Conservation (phyloP, 1,140 invertebrate species). For the Oedothorax gibbosus region DNA sequence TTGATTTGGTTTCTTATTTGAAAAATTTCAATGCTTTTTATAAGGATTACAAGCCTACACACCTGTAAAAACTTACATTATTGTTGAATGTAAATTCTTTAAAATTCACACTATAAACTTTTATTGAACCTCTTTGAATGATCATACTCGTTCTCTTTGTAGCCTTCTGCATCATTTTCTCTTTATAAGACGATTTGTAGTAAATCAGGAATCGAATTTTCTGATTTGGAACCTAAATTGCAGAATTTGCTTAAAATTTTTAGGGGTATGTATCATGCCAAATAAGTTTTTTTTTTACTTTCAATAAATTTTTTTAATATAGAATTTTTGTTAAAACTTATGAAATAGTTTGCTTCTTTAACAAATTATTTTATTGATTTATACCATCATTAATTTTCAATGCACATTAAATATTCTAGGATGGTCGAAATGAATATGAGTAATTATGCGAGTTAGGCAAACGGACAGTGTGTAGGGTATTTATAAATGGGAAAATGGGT, state of each 20-base stretch:
- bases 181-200: constrained; percentile 30
- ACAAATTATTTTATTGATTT: too few relatives aligned
- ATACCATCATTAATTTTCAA: too few relatives aligned
- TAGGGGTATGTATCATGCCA: not conserved
- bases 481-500: too few relatives aligned
- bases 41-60: not conserved
- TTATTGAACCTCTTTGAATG: not conserved
- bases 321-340: too few relatives aligned
- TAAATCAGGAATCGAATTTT: constrained; percentile 37
- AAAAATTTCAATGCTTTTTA: not conserved
- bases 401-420: too few relatives aligned
- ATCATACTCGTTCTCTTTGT: not conserved
- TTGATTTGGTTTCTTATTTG: not conserved
- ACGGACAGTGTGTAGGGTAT: too few relatives aligned
- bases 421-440: too few relatives aligned
- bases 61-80: not conserved
- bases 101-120: not conserved
- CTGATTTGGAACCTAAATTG: constrained; percentile 33
- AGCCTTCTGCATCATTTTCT: constrained; percentile 17
- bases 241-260: constrained; percentile 7
- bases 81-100: not conserved
- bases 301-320: too few relatives aligned
- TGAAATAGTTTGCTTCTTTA: too few relatives aligned
- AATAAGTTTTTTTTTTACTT: too few relatives aligned
- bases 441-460: too few relatives aligned